Conservation (phyloP, 64 coral and sea anemone species). For the Catalaphyllia jardinei region DNA sequence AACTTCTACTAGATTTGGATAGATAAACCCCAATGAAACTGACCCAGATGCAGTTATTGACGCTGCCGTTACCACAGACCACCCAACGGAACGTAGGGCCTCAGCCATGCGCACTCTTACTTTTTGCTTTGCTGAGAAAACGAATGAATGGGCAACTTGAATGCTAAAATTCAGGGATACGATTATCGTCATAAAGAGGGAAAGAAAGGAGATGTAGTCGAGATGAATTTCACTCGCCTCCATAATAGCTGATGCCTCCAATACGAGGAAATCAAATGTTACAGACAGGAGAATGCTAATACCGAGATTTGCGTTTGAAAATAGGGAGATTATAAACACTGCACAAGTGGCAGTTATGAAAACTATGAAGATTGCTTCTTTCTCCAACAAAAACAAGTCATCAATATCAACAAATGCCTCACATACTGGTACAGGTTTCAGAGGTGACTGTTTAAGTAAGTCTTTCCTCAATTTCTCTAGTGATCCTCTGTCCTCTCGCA, state of each 20-base stretch:
- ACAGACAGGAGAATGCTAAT: neutral
- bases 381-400: neutral
- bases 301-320: neutral
- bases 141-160: neutral
- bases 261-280: neutral
- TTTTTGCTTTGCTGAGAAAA: neutral
- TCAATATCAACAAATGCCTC: neutral
- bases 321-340: neutral
- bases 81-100: neutral
- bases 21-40: conserved; percentile 33
- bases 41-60: neutral
- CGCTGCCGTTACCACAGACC: neutral
- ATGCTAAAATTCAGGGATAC: neutral
- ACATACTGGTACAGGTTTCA: neutral
- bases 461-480: conserved; percentile 12
- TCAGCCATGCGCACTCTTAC: neutral
- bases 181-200: neutral
- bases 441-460: neutral
- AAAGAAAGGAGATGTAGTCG: conserved; percentile 10
- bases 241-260: conserved; percentile 6
- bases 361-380: neutral
- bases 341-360: neutral
- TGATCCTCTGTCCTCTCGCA: neutral
- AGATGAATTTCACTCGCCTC: neutral
- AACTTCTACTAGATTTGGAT: neutral